Base-by-base conservation (phyloP, 2,797 vertebrate genomes). In the Aselliscus stoliczkanus region DNA sequence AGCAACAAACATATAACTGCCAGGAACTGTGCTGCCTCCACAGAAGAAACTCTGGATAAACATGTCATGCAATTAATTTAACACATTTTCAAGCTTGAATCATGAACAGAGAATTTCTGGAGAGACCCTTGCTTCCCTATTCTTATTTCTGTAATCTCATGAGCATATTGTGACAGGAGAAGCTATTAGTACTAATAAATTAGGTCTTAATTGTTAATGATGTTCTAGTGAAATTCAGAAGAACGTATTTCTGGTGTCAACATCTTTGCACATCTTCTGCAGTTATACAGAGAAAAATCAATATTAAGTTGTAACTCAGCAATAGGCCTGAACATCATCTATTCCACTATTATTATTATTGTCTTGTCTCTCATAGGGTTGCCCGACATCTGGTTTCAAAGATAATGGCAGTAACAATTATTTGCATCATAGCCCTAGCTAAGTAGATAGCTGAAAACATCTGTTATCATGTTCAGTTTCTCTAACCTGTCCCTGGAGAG, bases 371-470 rank as follows among this genome's bases (percentile, higher is more conserved):
- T 98, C 86, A n/a, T 47, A 95, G 95, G 96, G 85, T 96, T 84
- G 96, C 93, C 81, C 98, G 97, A 96, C 94, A 97, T 96, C 98
- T 98, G 98, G 95, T 95, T 98, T 97, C 94, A 98, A 98, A 98
- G 97, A 98, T 98, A 98, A 98, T 98, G 96, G 90, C 89, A 96
- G 82, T 95, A 97, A 97, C 95, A 98, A 98, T 98, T 98, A 98
- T 97, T 98, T 98, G 97, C 97, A 97, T 97, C 96, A 96, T 86
- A 98, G 88, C 96, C 95, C 31, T 0, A 96, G 52, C 96, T 96
- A 97, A 97, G 85, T 93, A 96, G 96, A 96, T 97, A 96, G 93
- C 93, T 97, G 77, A 97, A 97, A 98, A 97, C 95, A 98, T 97
- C 96, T 98, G 98, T 81, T 97, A 82, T 84, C 81, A 97, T 97